These are phyloP conservation scores for Bovichtus diacanthus DNA, from an alignment of 2,797 vertebrate genomes.

Conservation along the genomic window DNA sequence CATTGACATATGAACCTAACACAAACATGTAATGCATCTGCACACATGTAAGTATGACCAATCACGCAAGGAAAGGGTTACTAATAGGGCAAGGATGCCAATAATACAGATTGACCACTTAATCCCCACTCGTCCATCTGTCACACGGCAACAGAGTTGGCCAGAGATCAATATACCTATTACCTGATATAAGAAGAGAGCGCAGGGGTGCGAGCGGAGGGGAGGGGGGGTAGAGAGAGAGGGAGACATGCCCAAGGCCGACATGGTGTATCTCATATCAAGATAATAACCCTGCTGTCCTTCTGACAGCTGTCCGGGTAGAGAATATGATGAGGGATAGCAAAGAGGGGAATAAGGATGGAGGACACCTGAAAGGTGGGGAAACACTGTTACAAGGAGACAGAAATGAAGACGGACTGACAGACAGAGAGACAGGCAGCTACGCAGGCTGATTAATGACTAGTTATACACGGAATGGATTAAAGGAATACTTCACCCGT, in stretches of 20 bases:
- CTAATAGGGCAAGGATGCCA: conserved; percentile 65
- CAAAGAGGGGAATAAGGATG: conserved; percentile 4
- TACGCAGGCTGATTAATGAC: neutral
- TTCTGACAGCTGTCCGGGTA: conserved; percentile 63
- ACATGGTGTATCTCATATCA: conserved; percentile 75
- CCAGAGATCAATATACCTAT: conserved; percentile 73
- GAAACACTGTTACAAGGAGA: conserved; percentile 19
- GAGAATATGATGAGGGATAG: conserved; percentile 44
- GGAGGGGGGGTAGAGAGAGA: neutral
- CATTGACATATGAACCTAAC: neutral
- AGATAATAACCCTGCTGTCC: conserved; percentile 75
- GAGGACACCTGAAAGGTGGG: neutral
- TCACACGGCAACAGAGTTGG: conserved; percentile 66
- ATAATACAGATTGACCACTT: conserved; percentile 81
- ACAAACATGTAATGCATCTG: neutral
- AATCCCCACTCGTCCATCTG: conserved; percentile 68
- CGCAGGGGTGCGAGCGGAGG: neutral
- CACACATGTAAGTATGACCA: neutral
- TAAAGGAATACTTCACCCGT: too few species aligned
- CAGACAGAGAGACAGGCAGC: neutral
- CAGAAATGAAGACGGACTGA: neutral
- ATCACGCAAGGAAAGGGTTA: conserved; percentile 29
- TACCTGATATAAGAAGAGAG: conserved; percentile 57
- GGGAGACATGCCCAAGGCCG: conserved; percentile 56
- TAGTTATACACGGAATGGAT: neutral